phyloP scores from a whole-genome alignment of 2,888 invertebrate genomes.

The Neelides folsomi region DNA sequence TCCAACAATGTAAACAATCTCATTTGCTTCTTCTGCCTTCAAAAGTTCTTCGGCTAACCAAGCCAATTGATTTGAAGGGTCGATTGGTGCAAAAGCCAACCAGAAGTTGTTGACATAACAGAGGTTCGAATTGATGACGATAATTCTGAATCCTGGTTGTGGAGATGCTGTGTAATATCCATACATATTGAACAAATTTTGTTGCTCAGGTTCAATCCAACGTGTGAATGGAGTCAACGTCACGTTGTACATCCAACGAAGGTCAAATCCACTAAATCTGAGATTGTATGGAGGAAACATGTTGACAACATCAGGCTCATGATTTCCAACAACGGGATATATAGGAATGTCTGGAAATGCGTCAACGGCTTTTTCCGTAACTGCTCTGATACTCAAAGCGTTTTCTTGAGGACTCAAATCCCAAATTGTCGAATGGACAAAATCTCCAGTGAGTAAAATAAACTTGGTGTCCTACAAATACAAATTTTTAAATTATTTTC shows the following conservation, averaged over 20 bases:
- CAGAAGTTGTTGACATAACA: constrained; percentile 61
- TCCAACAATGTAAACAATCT: constrained; percentile 66
- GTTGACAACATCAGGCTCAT: constrained; percentile 36
- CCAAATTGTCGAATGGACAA: constrained; percentile 80
- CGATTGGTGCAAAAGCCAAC: constrained; percentile 55
- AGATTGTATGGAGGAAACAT: constrained; percentile 19
- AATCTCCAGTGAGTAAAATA: constrained; percentile 74
- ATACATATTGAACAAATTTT: constrained; percentile 47
- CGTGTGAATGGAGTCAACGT: constrained; percentile 43
- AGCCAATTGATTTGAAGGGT: constrained; percentile 55
- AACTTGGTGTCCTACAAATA: constrained; percentile 45
- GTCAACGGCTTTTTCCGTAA: constrained; percentile 43
- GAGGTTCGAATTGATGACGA: constrained; percentile 68
- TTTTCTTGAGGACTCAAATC: constrained; percentile 56
- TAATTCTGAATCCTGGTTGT: constrained; percentile 50
- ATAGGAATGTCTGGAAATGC: constrained; percentile 49
- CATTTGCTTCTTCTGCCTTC: constrained; percentile 56
- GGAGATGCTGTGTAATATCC: constrained; percentile 63
- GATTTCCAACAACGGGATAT: constrained; percentile 63
- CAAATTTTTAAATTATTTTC: not conserved
- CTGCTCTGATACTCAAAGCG: constrained; percentile 44
- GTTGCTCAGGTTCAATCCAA: constrained; percentile 47
- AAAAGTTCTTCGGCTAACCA: constrained; percentile 65
- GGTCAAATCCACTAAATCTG: constrained; percentile 15
- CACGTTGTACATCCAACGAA: constrained; percentile 60